These are phyloP conservation scores for Aethes cnicana DNA, from an alignment of 2,888 invertebrate species.

Conservation along the genomic window DNA sequence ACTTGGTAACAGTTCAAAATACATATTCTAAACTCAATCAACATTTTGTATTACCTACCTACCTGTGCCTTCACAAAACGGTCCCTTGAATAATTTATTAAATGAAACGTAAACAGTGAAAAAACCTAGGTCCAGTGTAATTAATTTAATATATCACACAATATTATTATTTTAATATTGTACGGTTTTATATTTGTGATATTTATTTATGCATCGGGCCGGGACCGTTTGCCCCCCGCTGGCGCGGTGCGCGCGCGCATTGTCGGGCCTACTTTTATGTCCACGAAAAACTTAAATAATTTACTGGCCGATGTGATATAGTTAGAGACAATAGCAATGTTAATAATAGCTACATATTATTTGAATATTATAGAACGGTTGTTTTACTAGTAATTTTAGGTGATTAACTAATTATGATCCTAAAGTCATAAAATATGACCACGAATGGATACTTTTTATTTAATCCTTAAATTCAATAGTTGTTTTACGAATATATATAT, in stretches of 20 bases:
- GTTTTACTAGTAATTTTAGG: no score
- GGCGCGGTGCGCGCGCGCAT: conserved; percentile 55
- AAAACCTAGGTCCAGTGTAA: conserved; percentile 14
- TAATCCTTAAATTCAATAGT: no score
- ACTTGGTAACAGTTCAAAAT: no score
- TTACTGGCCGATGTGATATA: conserved; percentile 56
- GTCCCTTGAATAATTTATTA: no score
- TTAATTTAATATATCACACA: conserved; percentile 31
- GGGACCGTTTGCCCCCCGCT: conserved; percentile 59
- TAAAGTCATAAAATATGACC: no score
- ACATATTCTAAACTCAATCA: no score
- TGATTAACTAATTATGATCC: no score
- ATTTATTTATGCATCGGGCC: conserved; percentile 59
- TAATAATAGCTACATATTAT: conserved; percentile 37
- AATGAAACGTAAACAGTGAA: not conserved
- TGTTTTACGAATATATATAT: no score
- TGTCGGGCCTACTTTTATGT: conserved; percentile 63
- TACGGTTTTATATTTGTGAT: conserved; percentile 61
- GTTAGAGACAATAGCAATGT: conserved; percentile 52
- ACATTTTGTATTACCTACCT: no score
- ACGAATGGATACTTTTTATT: no score
- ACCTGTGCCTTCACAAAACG: no score
- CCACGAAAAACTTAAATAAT: conserved; percentile 69
- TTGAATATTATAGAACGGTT: not conserved
- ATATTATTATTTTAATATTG: conserved; percentile 40